Conservation (phyloP, 2,888 invertebrate genomes). For the Thumatha senex region DNA sequence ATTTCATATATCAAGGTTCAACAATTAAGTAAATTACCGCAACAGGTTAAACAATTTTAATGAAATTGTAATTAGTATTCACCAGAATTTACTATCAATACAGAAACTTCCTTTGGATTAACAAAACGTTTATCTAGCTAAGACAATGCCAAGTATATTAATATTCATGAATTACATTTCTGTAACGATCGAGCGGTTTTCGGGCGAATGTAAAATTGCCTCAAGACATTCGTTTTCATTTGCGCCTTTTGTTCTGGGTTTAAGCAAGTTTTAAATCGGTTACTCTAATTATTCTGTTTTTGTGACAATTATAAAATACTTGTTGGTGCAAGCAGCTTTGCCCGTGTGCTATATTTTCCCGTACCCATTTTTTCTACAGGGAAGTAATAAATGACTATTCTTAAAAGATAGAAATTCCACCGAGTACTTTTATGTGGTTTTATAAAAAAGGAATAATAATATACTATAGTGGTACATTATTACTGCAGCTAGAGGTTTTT, state of each 20-base stretch:
- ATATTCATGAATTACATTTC: slow-evolving; percentile 34
- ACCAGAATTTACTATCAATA: slow-evolving; percentile 24
- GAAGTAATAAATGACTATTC: no score
- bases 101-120: slow-evolving; percentile 12
- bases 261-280: slow-evolving; percentile 56
- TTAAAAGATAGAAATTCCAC: no score
- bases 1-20: neutral
- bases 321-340: no score
- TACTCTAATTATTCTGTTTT: slow-evolving; percentile 70
- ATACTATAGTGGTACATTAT: no score
- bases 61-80: slow-evolving; percentile 26
- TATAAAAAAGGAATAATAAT: no score
- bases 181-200: slow-evolving; percentile 9
- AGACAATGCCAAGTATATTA: slow-evolving; percentile 29
- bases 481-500: no score
- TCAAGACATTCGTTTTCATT: slow-evolving; percentile 46
- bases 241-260: slow-evolving; percentile 51
- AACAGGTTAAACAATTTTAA: slow-evolving; percentile 4
- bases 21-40: neutral
- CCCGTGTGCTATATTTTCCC: no score
- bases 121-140: slow-evolving; percentile 27
- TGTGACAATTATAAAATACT: slow-evolving; percentile 71
- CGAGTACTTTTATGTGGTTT: no score
- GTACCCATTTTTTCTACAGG: no score
- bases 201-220: slow-evolving; percentile 48